Conservation (phyloP, 2,113 vertebrate species). For the Phylloscopus trochiloides region DNA sequence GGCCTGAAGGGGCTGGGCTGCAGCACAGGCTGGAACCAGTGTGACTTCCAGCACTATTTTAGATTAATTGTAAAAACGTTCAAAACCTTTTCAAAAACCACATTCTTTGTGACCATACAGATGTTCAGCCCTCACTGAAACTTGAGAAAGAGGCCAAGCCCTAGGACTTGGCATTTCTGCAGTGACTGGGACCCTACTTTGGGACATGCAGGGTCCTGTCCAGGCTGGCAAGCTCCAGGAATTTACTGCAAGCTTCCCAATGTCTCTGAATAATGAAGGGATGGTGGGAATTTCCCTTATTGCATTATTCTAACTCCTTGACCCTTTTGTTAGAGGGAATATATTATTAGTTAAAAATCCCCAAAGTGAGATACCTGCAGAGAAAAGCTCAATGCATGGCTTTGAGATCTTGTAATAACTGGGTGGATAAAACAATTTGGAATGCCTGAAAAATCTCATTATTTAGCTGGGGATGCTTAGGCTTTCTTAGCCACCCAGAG, state of each 20-base stretch:
- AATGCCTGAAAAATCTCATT: background rate
- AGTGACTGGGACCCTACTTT: background rate
- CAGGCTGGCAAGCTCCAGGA: background rate
- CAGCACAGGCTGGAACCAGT: background rate
- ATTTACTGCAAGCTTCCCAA: background rate
- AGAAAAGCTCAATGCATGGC: background rate
- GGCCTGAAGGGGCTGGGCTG: background rate
- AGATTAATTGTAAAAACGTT: background rate
- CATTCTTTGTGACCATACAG: background rate
- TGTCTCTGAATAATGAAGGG: background rate
- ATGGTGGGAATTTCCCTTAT: background rate
- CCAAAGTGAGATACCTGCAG: no score
- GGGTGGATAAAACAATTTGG: background rate
- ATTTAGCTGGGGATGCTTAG: background rate
- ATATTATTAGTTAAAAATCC: background rate
- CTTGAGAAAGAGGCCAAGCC: background rate
- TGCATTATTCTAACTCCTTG: background rate
- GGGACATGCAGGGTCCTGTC: background rate
- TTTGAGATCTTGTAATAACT: background rate
- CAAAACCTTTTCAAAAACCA: background rate
- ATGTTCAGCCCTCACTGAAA: background rate
- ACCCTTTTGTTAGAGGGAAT: background rate
- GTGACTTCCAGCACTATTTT: rapidly evolving
- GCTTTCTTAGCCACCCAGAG: background rate
- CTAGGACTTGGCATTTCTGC: background rate